Base-by-base conservation (phyloP, 2,797 vertebrate genomes). In the Streptopelia turtur region DNA sequence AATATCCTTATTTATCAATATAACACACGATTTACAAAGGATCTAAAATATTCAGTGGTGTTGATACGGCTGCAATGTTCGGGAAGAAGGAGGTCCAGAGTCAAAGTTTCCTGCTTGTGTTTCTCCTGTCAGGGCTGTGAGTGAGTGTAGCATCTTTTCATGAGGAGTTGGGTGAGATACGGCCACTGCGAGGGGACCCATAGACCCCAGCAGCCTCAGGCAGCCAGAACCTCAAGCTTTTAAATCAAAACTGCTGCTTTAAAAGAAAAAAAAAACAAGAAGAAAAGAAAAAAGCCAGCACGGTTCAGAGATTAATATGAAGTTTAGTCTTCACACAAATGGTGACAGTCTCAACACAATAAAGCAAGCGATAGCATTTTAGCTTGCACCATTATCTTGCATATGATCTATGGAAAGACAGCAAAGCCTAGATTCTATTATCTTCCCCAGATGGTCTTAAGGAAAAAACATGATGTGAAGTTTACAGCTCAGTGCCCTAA, bases 401-500 rank as follows among this genome's bases (percentile, higher is more conserved):
- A 7, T 59, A 49, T 60, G 77, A 85, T 89, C 79, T 81, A 21
- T 77, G 71, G 64, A 55, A 87, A 83, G 53, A 79, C 31, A 79
- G 53, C 43, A 68, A 85, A 94, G 59, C 45, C 13, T 63, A 39
- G 16, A 90, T 86, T 82, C 80, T 55, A 93, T 86, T 97, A 66
- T 82, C 79, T 94, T 66, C 15, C 89, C 59, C 91, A 90, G 88
- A 95, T 83, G 77, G 74, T 68, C 83, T 57, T 90, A 94, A 80
- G 77, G 56, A 25, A 77, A 82, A 89, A 95, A 37, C 55, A 83
- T 70, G 68, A 93, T 93, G 45, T 55, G 61, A 95, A 90, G 50
- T 90, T 93, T 94, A 90, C 88, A 94, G 88, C 77, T 96, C 91
- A 84, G 64, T 93, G 78, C 91, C 64, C 90, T 93, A 53, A 89